phyloP scores from a whole-genome alignment of 1,140 invertebrate species.

The Bombus breviceps region DNA sequence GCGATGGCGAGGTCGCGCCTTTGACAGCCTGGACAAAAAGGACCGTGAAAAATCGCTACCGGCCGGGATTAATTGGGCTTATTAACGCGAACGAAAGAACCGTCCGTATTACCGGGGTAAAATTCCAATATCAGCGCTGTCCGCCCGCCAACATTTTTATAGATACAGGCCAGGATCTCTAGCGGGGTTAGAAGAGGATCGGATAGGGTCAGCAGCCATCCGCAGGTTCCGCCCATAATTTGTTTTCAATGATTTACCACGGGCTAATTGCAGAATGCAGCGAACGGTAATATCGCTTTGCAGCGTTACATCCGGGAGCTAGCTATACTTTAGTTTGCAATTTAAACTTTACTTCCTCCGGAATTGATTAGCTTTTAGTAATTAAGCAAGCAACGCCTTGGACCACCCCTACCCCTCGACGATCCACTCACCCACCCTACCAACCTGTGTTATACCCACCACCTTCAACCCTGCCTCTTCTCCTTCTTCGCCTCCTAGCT shows the following conservation, averaged over 20 bases:
- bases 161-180: not conserved
- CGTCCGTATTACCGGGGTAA: not conserved
- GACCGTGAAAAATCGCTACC: slow-evolving; percentile 4
- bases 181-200: not conserved
- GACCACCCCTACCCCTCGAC: slow-evolving; percentile 63
- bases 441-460: slow-evolving; percentile 31
- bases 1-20: not conserved
- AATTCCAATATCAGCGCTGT: slow-evolving; percentile 27
- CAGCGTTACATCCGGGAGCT: slow-evolving; percentile 77
- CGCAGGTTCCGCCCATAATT: slow-evolving; percentile 78
- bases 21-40: slow-evolving; percentile 11
- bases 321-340: slow-evolving; percentile 84
- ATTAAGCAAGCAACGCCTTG: slow-evolving; percentile 83
- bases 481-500: slow-evolving; percentile 36
- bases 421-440: slow-evolving; percentile 32
- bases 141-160: slow-evolving; percentile 44
- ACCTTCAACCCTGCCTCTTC: slow-evolving; percentile 38
- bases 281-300: slow-evolving; percentile 82
- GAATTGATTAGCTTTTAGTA: slow-evolving; percentile 84
- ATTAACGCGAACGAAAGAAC: slow-evolving; percentile 31
- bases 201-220: slow-evolving; percentile 22
- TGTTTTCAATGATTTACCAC: slow-evolving; percentile 83
- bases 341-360: slow-evolving; percentile 84
- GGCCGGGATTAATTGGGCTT: slow-evolving; percentile 44
- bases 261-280: slow-evolving; percentile 83